Evolutionary conservation across 2,113 vertebrate species (phyloP).

Genomic region (Oreochromis niloticus): DNA sequence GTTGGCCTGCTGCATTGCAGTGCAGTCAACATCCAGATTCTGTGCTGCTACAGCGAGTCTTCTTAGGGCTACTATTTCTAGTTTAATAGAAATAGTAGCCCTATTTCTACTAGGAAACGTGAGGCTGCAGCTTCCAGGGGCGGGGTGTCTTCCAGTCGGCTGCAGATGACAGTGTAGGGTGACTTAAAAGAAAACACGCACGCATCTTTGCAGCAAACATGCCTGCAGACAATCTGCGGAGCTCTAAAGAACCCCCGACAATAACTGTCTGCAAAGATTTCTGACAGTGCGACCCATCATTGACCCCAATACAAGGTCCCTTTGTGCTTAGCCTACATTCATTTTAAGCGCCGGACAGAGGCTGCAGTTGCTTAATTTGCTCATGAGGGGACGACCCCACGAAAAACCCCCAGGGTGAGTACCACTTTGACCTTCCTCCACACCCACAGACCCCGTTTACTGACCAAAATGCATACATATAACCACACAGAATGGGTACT

Average conservation of each 20-base stretch:
- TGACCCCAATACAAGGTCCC: constrained; percentile 33
- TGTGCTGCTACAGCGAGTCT: not conserved
- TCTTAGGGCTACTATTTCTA: not conserved
- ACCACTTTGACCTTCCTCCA: not conserved
- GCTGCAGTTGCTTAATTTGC: not conserved
- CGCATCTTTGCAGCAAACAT: not conserved
- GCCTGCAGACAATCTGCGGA: not conserved
- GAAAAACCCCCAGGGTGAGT: not conserved
- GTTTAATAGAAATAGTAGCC: too few species aligned
- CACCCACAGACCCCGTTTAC: not conserved
- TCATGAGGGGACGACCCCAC: not conserved
- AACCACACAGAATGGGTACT: not conserved
- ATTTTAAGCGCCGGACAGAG: not conserved
- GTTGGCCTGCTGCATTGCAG: not conserved
- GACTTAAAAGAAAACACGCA: not conserved
- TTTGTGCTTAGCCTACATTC: constrained; percentile 51
- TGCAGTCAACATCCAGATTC: not conserved
- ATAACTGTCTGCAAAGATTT: constrained; percentile 16
- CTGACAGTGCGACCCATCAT: not conserved
- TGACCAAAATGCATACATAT: not conserved
- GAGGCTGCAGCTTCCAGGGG: constrained; percentile 6
- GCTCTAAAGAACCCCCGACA: not conserved
- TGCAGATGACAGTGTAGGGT: constrained; percentile 40
- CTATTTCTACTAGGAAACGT: too few species aligned
- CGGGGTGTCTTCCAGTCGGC: constrained; percentile 26